Conservation (phyloP, 2,797 vertebrate genomes). For the Hydrolagus colliei region DNA sequence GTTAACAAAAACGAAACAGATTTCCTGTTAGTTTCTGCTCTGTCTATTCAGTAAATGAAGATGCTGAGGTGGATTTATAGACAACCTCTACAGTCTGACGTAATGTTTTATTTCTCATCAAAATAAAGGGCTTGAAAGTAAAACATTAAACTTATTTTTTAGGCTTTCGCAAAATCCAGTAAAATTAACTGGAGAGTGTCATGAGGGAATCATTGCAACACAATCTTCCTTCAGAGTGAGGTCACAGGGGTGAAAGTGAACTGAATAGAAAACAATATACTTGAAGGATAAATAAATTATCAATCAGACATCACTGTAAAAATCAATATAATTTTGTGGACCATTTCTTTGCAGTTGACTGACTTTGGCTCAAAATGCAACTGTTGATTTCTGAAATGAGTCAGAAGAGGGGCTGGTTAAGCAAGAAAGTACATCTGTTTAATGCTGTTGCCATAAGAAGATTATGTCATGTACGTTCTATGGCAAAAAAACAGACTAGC, state of each 20-base stretch:
- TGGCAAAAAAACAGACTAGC: slow-evolving; percentile 26
- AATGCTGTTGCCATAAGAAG: slow-evolving; percentile 12
- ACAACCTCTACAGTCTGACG: background rate
- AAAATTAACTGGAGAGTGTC: slow-evolving; percentile 4
- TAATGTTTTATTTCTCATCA: slow-evolving; percentile 1
- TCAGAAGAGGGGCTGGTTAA: background rate
- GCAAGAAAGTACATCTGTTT: slow-evolving; percentile 6
- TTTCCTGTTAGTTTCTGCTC: background rate
- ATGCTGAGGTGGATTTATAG: background rate
- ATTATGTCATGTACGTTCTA: slow-evolving; percentile 13
- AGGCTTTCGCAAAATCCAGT: background rate
- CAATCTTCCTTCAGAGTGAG: slow-evolving; percentile 13
- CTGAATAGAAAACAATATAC: slow-evolving; percentile 70
- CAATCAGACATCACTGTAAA: slow-evolving; percentile 39
- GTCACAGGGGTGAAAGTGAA: slow-evolving; percentile 52
- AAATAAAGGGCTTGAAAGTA: background rate
- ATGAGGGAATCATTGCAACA: background rate
- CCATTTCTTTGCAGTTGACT: background rate
- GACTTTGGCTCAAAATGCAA: background rate
- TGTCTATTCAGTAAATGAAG: background rate
- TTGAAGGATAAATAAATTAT: slow-evolving; percentile 76
- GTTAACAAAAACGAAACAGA: background rate
- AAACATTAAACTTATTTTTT: background rate
- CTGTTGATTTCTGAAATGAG: slow-evolving; percentile 8
- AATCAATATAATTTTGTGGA: background rate